Percentiles rank a stretch among this genome's conserved stretches.
phyloP scores from a whole-genome alignment of 2,113 vertebrate genomes.

The Thymallus thymallus region DNA sequence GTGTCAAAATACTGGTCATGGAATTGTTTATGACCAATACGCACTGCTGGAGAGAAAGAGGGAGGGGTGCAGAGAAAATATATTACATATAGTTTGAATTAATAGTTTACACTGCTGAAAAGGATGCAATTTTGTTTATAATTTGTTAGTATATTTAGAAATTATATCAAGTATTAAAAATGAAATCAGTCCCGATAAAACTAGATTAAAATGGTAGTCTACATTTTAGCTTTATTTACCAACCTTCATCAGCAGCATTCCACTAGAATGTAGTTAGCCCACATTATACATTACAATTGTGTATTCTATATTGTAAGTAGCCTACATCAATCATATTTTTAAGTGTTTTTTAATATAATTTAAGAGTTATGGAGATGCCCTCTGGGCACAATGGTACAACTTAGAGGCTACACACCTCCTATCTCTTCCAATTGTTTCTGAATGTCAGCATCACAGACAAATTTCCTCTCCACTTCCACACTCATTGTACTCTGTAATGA shows the following conservation, averaged over 20 bases:
- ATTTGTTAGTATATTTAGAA: background rate
- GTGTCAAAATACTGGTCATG: conserved; percentile 75
- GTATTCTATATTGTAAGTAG: background rate
- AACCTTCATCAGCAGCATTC: too few species aligned
- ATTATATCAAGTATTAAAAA: too few species aligned
- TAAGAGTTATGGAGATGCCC: background rate
- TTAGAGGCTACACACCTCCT: conserved; percentile 59
- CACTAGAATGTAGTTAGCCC: too few species aligned
- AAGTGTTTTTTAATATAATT: background rate
- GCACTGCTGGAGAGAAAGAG: conserved; percentile 44
- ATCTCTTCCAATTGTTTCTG: conserved; percentile 64
- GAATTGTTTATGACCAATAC: conserved; percentile 62
- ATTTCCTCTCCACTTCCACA: conserved; percentile 79
- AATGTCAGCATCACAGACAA: conserved; percentile 64
- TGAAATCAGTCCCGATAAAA: too few species aligned
- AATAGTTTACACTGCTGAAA: background rate
- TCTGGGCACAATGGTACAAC: conserved; percentile 9
- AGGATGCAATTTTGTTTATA: background rate
- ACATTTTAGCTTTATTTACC: too few species aligned
- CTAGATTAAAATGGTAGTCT: too few species aligned
- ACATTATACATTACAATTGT: too few species aligned
- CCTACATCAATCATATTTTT: background rate
- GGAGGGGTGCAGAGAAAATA: conserved; percentile 8
- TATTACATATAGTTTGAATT: background rate
- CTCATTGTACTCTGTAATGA: conserved; percentile 64